phyloP scores from a whole-genome alignment of 2,113 vertebrate species.

The Hyaena hyaena region DNA sequence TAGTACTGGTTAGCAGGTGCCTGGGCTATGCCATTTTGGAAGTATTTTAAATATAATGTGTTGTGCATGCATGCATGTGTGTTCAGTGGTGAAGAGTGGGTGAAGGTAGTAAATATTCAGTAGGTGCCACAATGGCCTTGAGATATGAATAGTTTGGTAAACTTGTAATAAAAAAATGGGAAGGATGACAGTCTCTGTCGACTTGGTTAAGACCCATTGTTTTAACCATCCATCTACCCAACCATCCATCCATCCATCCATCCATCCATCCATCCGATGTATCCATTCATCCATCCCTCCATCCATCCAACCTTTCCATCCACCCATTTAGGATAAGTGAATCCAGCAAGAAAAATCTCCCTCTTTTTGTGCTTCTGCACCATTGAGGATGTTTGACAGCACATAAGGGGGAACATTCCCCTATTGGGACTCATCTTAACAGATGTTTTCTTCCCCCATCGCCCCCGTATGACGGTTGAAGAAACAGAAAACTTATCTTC shows the following conservation, averaged over 20 bases:
- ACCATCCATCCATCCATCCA: too few species aligned
- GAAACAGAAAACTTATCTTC: conserved; percentile 63
- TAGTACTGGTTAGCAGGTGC: neutral
- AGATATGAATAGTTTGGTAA: neutral
- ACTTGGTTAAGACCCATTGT: neutral
- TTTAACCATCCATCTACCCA: neutral
- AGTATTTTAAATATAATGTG: neutral
- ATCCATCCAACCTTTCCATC: neutral
- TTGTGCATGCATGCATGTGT: too few species aligned
- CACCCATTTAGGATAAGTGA: neutral
- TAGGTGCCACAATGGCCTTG: neutral
- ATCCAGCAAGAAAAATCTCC: neutral
- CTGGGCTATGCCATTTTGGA: neutral
- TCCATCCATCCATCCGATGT: neutral
- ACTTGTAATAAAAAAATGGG: neutral
- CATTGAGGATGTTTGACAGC: neutral
- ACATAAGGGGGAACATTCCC: neutral
- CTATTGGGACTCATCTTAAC: neutral
- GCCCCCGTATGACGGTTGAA: conserved; percentile 21
- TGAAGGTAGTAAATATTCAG: neutral
- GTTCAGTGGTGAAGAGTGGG: neutral
- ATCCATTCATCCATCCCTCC: neutral
- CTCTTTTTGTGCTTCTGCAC: neutral
- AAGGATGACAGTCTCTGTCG: neutral
- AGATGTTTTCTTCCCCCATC: conserved; percentile 40